phyloP scores from a whole-genome alignment of 2,113 vertebrate genomes.

The Gallinago jamesoni region DNA sequence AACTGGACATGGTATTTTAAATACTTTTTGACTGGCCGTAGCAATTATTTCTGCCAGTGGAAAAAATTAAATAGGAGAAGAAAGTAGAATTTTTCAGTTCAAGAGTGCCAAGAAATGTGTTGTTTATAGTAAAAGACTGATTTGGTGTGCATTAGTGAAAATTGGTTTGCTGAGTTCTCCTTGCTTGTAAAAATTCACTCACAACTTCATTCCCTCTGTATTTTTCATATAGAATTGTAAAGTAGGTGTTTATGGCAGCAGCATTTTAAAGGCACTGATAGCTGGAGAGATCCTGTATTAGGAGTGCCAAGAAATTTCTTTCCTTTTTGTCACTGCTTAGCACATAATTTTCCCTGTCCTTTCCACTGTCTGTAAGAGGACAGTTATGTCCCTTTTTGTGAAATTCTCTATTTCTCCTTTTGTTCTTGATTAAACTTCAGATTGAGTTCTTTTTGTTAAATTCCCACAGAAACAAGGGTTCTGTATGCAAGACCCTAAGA shows the following conservation, averaged over 20 bases:
- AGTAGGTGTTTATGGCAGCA: background rate
- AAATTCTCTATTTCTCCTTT: background rate
- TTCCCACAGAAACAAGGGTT: background rate
- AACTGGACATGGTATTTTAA: conserved; percentile 35
- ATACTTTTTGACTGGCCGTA: conserved; percentile 7
- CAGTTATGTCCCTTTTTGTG: background rate
- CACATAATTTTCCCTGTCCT: background rate
- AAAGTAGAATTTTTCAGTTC: conserved; percentile 12
- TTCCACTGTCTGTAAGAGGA: background rate
- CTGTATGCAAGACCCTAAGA: background rate
- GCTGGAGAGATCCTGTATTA: background rate
- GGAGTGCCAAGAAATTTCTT: background rate
- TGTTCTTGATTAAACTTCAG: background rate
- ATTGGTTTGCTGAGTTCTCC: background rate
- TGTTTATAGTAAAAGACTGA: conserved; percentile 1
- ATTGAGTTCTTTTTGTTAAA: background rate
- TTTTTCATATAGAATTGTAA: background rate
- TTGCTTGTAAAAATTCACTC: background rate
- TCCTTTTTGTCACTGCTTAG: background rate
- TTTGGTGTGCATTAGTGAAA: background rate
- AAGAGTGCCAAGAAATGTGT: conserved; percentile 26
- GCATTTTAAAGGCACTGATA: background rate
- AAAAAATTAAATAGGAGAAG: conserved; percentile 14
- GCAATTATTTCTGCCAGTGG: conserved; percentile 31
- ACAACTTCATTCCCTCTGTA: background rate